Evolutionary conservation across 2,113 vertebrate species (phyloP), one percentile per base, ranked within the genome.

Genomic region (Amia ocellicauda): DNA sequence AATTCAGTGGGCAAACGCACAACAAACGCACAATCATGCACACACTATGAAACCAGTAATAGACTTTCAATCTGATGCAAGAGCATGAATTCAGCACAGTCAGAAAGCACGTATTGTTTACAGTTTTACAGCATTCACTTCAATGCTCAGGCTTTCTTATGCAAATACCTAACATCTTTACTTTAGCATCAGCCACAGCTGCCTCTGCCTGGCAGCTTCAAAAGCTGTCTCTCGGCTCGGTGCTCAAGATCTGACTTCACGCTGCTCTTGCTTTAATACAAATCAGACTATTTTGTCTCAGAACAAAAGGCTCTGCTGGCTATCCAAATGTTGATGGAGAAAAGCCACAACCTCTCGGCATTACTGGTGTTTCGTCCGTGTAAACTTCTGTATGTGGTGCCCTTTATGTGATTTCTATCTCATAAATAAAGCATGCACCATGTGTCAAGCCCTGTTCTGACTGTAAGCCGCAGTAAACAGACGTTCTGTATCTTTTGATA

Each of bases 401-500:
- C 36, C 59, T 49, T 40, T 58, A 20, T 60, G 36, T 40, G 40
- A 60, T 42, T 61, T 61, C 27, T 49, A 29, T 28, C 51, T 61
- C 59, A 61, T 49, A 61, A 26, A 43, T 61, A 61, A 61, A 43
- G 24, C 14, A 47, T 27, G 28, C 59, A 49, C 24, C 16, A 8
- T 27, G 59, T 61, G 59, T 47, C 41, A 11, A 61, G 59, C 59
- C 40, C 59, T 27, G 26, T 43, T 26, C 40, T 49, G 59, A 27
- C 59, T n/a, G 59, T 28, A 45, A 49, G 40, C 3, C 24, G 51
- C 3, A 28, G 16, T 7, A 16, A 19, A 49, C n/a, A 61, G 59
- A 61, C 23, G 26, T 24, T 17, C 59, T 13, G 23, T 27, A 68
- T 60, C 73, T 80, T 72, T 77, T 73, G 69, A 27, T 71, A 69